Evolutionary conservation across 2,113 vertebrate genomes (phyloP).

Genomic region (Meriones unguiculatus): DNA sequence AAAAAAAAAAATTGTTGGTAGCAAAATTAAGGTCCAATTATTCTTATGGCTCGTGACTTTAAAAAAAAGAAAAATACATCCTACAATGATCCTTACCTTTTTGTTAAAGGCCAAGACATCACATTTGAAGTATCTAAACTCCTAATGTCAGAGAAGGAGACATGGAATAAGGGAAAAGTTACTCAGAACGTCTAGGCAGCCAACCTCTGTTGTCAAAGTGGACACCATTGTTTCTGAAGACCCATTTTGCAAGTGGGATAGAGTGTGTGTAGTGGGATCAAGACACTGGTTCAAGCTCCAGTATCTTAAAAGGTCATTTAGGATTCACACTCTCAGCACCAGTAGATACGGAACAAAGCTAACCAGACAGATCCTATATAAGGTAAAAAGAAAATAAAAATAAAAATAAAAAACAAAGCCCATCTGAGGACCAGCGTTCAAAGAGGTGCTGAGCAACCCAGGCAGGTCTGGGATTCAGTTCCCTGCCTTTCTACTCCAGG

Average conservation of each 20-base stretch:
- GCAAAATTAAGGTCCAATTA: not conserved
- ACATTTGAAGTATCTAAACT: not conserved
- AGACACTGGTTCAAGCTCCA: not conserved
- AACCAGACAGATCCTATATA: not conserved
- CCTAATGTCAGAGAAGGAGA: not conserved
- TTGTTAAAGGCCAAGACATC: not conserved
- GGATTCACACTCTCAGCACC: not conserved
- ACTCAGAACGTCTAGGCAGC: not conserved
- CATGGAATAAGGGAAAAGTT: not conserved
- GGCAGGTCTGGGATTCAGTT: not conserved
- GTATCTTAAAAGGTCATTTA: not conserved
- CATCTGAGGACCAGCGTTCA: not conserved
- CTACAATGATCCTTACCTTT: constrained; percentile 38
- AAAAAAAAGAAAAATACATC: not conserved
- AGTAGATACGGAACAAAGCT: not conserved
- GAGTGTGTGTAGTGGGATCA: not conserved
- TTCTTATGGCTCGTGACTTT: not conserved
- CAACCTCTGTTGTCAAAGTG: not conserved
- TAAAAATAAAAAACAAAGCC: too few species aligned
- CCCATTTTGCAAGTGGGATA: not conserved
- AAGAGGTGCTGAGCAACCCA: not conserved
- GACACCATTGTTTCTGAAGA: not conserved
- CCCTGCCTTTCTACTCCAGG: not conserved
- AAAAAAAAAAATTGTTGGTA: not conserved
- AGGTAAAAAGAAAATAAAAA: not conserved